phyloP scores from a whole-genome alignment of 2,113 vertebrate genomes.

The Collichthys lucidus region DNA sequence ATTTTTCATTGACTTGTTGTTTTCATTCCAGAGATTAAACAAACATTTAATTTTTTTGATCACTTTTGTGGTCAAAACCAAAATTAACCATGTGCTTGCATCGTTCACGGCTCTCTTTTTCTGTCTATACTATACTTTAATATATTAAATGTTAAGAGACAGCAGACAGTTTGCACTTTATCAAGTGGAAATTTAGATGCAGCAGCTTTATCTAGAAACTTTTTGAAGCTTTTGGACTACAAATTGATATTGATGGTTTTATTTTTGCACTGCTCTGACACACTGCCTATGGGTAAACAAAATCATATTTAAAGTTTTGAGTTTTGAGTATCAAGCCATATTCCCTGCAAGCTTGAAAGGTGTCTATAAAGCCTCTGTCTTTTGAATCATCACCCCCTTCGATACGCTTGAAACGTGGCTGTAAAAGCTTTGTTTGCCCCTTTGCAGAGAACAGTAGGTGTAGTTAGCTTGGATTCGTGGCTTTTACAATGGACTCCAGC shows the following conservation, averaged over 20 bases:
- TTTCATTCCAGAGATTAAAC: not conserved
- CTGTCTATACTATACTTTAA: no score
- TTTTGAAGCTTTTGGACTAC: not conserved
- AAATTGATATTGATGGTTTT: not conserved
- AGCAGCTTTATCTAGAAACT: not conserved
- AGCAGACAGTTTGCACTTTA: not conserved
- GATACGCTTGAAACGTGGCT: not conserved
- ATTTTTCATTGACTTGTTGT: not conserved
- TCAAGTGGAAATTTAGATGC: no score
- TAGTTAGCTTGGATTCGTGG: not conserved
- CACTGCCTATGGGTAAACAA: not conserved
- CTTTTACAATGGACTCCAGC: not conserved
- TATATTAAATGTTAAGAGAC: not conserved
- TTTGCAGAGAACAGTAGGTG: slow-evolving; percentile 6
- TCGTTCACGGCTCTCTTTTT: not conserved
- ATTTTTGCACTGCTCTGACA: not conserved
- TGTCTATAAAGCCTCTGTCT: not conserved
- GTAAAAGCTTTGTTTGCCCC: not conserved
- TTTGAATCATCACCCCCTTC: not conserved
- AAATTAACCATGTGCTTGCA: not conserved
- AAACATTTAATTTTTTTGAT: not conserved
- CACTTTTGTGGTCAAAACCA: not conserved
- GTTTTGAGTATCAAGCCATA: not conserved
- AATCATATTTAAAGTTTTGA: not conserved
- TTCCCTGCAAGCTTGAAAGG: not conserved